Percentiles rank a stretch among this genome's conserved stretches.
Conservation (phyloP, 2,888 invertebrate genomes). For the Chydorus sphaericus region DNA sequence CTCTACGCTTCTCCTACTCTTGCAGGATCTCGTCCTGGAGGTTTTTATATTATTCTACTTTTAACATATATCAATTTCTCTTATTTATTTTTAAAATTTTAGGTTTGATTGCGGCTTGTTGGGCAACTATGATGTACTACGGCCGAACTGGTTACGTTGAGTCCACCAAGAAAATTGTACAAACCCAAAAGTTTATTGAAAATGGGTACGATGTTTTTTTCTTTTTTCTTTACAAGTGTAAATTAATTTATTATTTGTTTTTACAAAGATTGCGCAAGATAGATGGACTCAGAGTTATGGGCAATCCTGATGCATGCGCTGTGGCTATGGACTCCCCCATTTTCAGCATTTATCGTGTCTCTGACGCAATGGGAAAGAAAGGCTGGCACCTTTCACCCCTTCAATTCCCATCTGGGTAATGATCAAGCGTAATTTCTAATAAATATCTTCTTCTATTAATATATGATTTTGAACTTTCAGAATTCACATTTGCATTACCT, state of each 20-base stretch:
- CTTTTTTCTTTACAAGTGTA: slow-evolving; percentile 8
- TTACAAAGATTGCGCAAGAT: slow-evolving; percentile 50
- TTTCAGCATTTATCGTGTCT: slow-evolving; percentile 81
- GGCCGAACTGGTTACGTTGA: slow-evolving; percentile 75
- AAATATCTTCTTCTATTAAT: neutral
- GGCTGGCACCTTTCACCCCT: slow-evolving; percentile 91
- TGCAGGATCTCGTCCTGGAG: slow-evolving; percentile 48
- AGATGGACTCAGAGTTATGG: slow-evolving; percentile 69
- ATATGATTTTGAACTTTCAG: slow-evolving; percentile 35
- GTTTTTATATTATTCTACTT: slow-evolving; percentile 22
- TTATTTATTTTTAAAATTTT: no score
- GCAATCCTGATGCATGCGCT: slow-evolving; percentile 79
- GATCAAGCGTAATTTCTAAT: slow-evolving; percentile 8
- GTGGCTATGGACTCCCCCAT: slow-evolving; percentile 72
- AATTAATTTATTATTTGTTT: slow-evolving; percentile 8
- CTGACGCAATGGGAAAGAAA: slow-evolving; percentile 54
- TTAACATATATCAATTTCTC: neutral
- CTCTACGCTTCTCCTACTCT: slow-evolving; percentile 95
- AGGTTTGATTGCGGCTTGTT: slow-evolving; percentile 87
- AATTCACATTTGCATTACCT: slow-evolving; percentile 84
- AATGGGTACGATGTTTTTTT: slow-evolving; percentile 42
- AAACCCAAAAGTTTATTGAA: slow-evolving; percentile 64
- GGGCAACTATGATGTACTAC: slow-evolving; percentile 86
- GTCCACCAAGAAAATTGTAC: slow-evolving; percentile 66
- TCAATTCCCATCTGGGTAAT: slow-evolving; percentile 89